phyloP scores from a whole-genome alignment of 2,113 vertebrate species.

The Indri indri region DNA sequence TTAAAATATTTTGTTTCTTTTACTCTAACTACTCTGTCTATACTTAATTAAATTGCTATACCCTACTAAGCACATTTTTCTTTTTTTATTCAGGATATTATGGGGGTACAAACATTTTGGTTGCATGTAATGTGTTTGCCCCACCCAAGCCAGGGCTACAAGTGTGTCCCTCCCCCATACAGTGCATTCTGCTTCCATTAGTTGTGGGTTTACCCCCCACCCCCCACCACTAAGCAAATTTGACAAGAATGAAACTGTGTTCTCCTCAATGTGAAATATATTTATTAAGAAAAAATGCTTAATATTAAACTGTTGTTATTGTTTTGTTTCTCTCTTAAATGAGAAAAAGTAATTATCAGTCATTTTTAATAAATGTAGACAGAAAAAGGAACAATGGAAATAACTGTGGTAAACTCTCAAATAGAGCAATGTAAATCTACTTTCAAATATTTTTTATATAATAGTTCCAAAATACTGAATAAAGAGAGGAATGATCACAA shows the following conservation, averaged over 20 bases:
- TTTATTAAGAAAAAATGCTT: not conserved
- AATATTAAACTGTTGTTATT: not conserved
- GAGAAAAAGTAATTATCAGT: not conserved
- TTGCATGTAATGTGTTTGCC: no score
- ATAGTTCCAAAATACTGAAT: not conserved
- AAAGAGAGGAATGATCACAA: not conserved
- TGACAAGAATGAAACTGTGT: not conserved
- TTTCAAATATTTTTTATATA: not conserved
- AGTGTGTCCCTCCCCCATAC: no score
- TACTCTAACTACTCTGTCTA: not conserved
- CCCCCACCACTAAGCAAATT: not conserved
- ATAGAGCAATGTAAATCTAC: not conserved
- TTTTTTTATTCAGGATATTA: no score
- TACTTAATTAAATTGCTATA: not conserved
- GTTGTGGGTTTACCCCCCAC: no score
- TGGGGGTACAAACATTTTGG: no score
- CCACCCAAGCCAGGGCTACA: no score
- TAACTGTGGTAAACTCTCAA: not conserved
- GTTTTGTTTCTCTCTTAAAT: not conserved
- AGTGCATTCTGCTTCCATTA: no score
- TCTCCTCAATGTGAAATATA: not conserved
- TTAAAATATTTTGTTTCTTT: conserved; percentile 2
- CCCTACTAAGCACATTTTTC: not conserved
- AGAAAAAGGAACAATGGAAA: not conserved
- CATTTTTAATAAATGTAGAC: not conserved